Evolutionary conservation across 2,888 invertebrate species (phyloP).

Genomic region (Schizotus pectinicornis): DNA sequence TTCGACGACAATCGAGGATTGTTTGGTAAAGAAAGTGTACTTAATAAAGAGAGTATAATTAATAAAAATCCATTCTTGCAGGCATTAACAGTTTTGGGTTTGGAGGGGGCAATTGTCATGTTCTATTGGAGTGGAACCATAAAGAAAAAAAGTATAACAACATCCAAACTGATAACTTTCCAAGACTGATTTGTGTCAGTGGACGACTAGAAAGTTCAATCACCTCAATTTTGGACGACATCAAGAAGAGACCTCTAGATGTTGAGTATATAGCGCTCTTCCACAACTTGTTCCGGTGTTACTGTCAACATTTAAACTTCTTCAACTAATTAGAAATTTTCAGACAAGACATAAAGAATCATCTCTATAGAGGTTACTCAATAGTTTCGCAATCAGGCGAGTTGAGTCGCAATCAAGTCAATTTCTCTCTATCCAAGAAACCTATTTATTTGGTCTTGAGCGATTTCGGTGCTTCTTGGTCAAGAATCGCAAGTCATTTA

Average conservation of each 20-base stretch:
- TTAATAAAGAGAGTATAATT: too few relatives aligned
- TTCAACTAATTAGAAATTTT: neutral
- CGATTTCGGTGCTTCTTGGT: conserved; percentile 91
- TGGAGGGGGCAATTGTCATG: conserved; percentile 84
- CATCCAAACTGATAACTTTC: conserved; percentile 59
- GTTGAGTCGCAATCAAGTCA: neutral
- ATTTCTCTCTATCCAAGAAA: neutral
- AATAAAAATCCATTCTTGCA: too few relatives aligned
- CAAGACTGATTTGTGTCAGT: conserved; percentile 56
- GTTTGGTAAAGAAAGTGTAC: too few relatives aligned
- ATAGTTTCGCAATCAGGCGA: conserved; percentile 1
- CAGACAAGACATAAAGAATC: conserved; percentile 7
- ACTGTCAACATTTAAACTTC: too few relatives aligned
- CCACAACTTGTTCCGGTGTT: conserved; percentile 32
- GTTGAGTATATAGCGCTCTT: conserved; percentile 29
- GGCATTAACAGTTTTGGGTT: conserved; percentile 94
- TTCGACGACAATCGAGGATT: neutral
- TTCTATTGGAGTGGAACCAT: conserved; percentile 66
- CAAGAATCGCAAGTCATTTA: conserved; percentile 69
- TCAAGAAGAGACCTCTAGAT: conserved; percentile 59
- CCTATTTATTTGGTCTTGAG: conserved; percentile 48
- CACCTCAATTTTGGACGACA: conserved; percentile 65
- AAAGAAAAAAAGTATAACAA: conserved; percentile 69
- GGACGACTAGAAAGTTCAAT: conserved; percentile 62
- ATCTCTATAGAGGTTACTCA: conserved; percentile 15